phyloP scores from a whole-genome alignment of 2,113 vertebrate species.

The Myrmophylax atrothorax region DNA sequence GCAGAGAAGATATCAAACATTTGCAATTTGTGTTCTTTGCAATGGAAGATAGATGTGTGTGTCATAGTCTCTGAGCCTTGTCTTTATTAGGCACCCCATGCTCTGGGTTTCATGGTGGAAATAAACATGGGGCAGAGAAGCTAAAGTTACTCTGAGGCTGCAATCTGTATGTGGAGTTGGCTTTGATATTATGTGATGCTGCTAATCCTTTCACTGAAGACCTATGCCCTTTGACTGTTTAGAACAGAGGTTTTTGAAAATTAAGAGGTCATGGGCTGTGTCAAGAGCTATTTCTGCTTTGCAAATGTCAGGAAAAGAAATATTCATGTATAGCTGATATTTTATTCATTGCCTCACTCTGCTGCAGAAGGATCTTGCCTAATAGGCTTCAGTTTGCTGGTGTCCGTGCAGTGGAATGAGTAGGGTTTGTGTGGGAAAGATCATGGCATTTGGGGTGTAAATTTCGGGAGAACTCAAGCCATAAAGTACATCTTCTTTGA shows the following conservation, averaged over 20 bases:
- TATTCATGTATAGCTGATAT: neutral
- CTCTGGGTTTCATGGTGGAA: neutral
- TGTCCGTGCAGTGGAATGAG: neutral
- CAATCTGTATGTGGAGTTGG: neutral
- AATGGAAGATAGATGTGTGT: neutral
- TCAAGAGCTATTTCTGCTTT: neutral
- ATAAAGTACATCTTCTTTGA: neutral
- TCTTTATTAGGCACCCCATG: neutral
- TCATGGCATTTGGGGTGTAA: accelerated
- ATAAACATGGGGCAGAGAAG: neutral
- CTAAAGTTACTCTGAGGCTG: neutral
- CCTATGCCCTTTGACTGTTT: neutral
- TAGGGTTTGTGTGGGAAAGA: neutral
- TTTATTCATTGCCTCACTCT: neutral
- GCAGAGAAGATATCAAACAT: neutral
- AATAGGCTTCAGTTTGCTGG: neutral
- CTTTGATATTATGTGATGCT: neutral
- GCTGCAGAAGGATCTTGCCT: neutral
- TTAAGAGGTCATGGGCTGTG: neutral
- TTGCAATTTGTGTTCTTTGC: neutral
- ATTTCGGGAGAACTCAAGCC: neutral
- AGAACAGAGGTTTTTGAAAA: neutral
- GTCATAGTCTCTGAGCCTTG: neutral
- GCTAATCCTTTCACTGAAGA: neutral
- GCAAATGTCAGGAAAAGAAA: neutral